These are phyloP conservation scores for Botia almorhae DNA, from an alignment of 2,797 vertebrate genomes.

Conservation along the genomic window DNA sequence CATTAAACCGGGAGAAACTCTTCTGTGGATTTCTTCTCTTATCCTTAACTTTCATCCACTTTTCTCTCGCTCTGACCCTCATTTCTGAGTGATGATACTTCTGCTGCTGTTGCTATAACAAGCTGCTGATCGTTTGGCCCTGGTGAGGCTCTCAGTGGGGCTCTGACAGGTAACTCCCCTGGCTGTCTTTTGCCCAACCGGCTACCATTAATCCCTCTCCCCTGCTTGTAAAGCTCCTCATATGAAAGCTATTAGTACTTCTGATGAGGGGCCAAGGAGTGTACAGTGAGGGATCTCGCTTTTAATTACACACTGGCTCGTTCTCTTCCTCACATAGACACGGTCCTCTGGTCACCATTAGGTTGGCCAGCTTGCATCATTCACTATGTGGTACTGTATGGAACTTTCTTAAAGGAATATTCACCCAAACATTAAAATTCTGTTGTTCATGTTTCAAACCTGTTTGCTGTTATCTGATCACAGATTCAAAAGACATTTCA, in stretches of 20 bases:
- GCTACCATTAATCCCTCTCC: conserved; percentile 54
- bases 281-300: conserved; percentile 34
- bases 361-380: not conserved
- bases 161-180: conserved; percentile 69
- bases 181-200: conserved; percentile 54
- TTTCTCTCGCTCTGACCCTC: conserved; percentile 7
- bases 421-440: not conserved
- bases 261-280: conserved; percentile 35
- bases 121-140: conserved; percentile 17
- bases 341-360: conserved; percentile 23
- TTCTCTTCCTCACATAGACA: conserved; percentile 25
- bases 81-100: conserved; percentile 37
- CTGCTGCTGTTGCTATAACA: conserved; percentile 35
- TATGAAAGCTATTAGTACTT: conserved; percentile 54
- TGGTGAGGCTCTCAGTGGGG: conserved; percentile 22
- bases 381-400: conserved; percentile 24
- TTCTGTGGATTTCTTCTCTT: conserved; percentile 34
- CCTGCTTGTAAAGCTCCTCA: conserved; percentile 60
- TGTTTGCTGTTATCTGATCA: too few species aligned
- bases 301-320: conserved; percentile 52
- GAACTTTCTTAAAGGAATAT: not conserved
- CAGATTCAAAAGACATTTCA: too few species aligned
- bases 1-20: conserved; percentile 34
- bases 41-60: conserved; percentile 1
- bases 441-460: too few species aligned